phyloP scores from a whole-genome alignment of 1,140 invertebrate genomes.

The Geopemphigus sp. region DNA sequence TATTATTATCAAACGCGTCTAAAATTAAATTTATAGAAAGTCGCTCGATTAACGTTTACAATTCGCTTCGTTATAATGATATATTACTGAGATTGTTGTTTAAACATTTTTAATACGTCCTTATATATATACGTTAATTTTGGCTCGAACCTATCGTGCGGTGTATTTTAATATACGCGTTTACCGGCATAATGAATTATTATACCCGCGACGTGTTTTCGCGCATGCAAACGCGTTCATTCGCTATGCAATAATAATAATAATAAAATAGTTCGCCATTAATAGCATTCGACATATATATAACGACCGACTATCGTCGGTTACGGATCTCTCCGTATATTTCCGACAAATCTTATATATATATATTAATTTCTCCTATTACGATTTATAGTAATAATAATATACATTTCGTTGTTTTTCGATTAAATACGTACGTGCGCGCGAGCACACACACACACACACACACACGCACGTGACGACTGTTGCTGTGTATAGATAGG shows the following conservation, averaged over 20 bases:
- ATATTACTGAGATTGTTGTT: background rate
- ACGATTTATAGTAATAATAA: slow-evolving; percentile 34
- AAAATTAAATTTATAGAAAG: slow-evolving; percentile 13
- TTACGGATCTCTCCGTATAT: slow-evolving; percentile 13
- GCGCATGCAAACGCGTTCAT: background rate
- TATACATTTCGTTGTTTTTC: slow-evolving; percentile 30
- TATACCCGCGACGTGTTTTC: background rate
- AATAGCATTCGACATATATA: background rate
- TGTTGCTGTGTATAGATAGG: background rate
- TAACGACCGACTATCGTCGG: background rate
- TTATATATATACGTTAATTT: background rate
- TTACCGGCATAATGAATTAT: slow-evolving; percentile 17
- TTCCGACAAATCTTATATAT: background rate
- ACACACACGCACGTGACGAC: no score
- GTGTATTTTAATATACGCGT: background rate
- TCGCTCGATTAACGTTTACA: background rate
- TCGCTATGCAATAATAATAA: background rate
- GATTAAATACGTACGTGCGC: background rate
- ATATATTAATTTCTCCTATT: slow-evolving; percentile 39
- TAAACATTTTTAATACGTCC: background rate
- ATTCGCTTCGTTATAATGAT: background rate
- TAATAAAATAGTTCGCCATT: background rate
- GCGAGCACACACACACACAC: background rate
- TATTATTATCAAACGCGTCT: no score
- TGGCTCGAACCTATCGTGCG: background rate